Evolutionary conservation across 2,888 invertebrate genomes (phyloP).

Genomic region (Mimas tiliae): DNA sequence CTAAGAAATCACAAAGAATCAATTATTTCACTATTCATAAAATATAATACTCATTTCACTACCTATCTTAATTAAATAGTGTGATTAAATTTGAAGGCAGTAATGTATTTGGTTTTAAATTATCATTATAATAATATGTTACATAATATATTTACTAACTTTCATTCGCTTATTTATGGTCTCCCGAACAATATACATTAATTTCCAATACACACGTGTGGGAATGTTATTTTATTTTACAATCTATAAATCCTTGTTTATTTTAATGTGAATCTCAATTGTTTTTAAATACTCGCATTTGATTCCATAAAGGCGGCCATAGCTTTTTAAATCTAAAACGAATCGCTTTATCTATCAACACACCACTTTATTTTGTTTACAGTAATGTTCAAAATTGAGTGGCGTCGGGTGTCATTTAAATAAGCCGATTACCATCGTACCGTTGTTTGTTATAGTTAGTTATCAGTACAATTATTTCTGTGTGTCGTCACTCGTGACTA

Average conservation of each 20-base stretch:
- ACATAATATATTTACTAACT: not conserved
- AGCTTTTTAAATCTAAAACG: too few relatives aligned
- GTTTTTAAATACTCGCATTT: not conserved
- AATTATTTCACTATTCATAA: not conserved
- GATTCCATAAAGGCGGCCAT: not conserved
- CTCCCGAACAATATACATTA: not conserved
- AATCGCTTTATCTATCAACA: too few relatives aligned
- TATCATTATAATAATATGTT: not conserved
- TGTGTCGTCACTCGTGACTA: too few relatives aligned
- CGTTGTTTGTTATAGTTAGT: not conserved
- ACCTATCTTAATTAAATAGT: constrained; percentile 28
- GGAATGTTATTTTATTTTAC: not conserved
- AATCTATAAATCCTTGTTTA: not conserved
- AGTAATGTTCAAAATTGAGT: too few relatives aligned
- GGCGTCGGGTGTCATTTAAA: too few relatives aligned
- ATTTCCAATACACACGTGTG: not conserved
- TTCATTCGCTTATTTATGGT: not conserved
- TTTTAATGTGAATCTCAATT: not conserved
- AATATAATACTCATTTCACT: constrained; percentile 29
- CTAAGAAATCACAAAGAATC: too few relatives aligned
- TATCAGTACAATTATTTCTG: too few relatives aligned
- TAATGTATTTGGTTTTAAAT: constrained; percentile 24
- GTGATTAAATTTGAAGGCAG: constrained; percentile 25
- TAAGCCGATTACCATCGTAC: not conserved
- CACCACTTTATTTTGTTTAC: too few relatives aligned